Evolutionary conservation across 2,888 invertebrate genomes (phyloP), one percentile per base, ranked within the genome.

Genomic region (Tachina grossa): DNA sequence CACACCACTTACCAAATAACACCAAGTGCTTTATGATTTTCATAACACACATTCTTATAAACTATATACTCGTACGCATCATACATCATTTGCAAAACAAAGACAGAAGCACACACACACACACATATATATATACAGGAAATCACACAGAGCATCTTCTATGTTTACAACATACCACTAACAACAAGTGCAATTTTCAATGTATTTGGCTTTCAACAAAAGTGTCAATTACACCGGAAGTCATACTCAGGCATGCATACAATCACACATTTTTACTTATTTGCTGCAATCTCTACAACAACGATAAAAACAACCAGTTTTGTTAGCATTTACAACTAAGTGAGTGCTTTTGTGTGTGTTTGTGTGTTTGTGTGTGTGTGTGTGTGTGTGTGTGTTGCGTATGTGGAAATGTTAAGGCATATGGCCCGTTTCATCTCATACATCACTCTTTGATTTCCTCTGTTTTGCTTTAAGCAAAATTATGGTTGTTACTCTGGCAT

Each of bases 181-280:
- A 63, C 71, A 65, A 75, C 71, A 65, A 76, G 55, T 63, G 68
- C 53, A 71, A 81, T 68, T 77, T 81, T 65, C 55, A 61, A 82
- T 82, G 69, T 71, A 78, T 82, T 82, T 82, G 78, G 39, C 74
- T 63, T 85, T 85, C 74, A 71, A 85, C 85, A 85, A 85, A 85
- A 85, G 85, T 85, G 85, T 85, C 85, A 85, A 85, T 82, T 85
- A 85, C 85, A 85, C 85, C 85, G 85, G 85, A 85, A 85, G 85
- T 77, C 69, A 74, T 85, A 82, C 55, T 74, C 77, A 85, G 43
- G 69, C 85, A 22, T 65, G 49, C 79, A 84, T 13, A 63, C 61
- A 72, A 49, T 22, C 65, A 65, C 51, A 74, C 59, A 53, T 71
- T 61, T 39, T 45, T n/a, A 55, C 61, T 41, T 39, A 11, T n/a